Evolutionary conservation across 2,888 invertebrate genomes (phyloP), one percentile per base, ranked within the genome.

Genomic region (Eupithecia vulgata): DNA sequence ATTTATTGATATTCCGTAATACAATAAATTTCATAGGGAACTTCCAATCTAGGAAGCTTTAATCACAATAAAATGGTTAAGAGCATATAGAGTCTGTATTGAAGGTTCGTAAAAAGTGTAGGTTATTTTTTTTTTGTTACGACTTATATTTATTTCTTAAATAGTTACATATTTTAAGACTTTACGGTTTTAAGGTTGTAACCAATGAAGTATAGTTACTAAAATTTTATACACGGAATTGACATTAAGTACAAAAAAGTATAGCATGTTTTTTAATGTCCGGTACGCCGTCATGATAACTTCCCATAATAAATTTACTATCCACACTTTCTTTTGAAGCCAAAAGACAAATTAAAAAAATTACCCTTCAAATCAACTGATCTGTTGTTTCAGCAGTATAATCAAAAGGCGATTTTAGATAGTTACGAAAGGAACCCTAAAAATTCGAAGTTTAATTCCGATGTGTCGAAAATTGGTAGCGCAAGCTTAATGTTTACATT

Each of bases 401-500:
- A 21, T 57, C 25, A 61, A 61, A 61, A 17, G 13, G 61, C 17
- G 61, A 25, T 57, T 57, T 57, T 1, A 52, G 25, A 57, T 25
- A 21, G 13, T 12, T 25, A 21, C 25, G 25, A 7, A 25, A 57
- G 25, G 57, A 25, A 57, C 57, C 25, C 57, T 13, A 5, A 57
- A 52, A 13, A 21, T 37, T 40, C 25, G 40, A 42, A 37, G 37
- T 7, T 37, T 48, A 0, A 34, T 21, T 45, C 21, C 45, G 34
- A 68, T 59, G 37, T 68, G 59, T 68, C 59, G 30, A 68, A 68
- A 68, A 69, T 69, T 68, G 71, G 59, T 37, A 72, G 61, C 65
- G 37, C 72, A 10, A 65, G 12, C 40, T 64, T 65, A 72, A 61
- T 72, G 62, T 73, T 73, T 75, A 71, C 52, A 74, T 72, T 78